Evolutionary conservation across 2,888 invertebrate species (phyloP), one percentile per base, ranked within the genome.

Genomic region (Oxyteleia sp.): DNA sequence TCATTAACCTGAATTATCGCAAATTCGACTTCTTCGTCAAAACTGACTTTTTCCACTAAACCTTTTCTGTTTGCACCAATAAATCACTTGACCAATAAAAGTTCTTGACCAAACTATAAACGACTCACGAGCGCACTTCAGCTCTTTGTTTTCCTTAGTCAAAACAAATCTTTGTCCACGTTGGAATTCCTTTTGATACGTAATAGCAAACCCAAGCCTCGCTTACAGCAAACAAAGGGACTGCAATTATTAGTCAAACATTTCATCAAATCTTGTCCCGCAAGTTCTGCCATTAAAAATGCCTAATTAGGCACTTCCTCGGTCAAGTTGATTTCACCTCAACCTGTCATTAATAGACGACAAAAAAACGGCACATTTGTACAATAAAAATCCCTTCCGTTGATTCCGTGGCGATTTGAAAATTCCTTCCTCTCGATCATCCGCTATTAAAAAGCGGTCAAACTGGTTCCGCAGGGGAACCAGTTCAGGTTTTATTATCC

Each of bases 391-490:
- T 10, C 38, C 38, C 45, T 61, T 76, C 57, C 49, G 23, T 32
- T 41, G 63, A 78, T 69, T 64, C 47, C 23, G 61, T 51, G 29
- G 63, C 57, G 45, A 80, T 80, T 80, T 61, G 26, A 66, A 68
- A 72, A 80, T 72, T 64, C 79, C 53, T 72, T 59, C 57, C 55
- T 43, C 47, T n/a, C 61, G 11, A 47, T 63, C 15, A 38, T 26
- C 35, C 57, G 26, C 18, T 29, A 59, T 64, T 79, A 71, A 79
- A 79, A 79, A 79, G 80, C 66, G 51, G 74, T 72, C 74, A 43
- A 61, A 81, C 81, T 74, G 81, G 81, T 81, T 81, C 68, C 55
- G 18, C 71, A n/a, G 32, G 53, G 55, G 51, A 59, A 71, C 71
- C 76, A 72, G 71, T 82, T 72, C 57, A 26, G 4, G 53, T 53